Evolutionary conservation across 1,140 invertebrate species (phyloP), one percentile per base, ranked within the genome.

Genomic region (Homarus americanus): DNA sequence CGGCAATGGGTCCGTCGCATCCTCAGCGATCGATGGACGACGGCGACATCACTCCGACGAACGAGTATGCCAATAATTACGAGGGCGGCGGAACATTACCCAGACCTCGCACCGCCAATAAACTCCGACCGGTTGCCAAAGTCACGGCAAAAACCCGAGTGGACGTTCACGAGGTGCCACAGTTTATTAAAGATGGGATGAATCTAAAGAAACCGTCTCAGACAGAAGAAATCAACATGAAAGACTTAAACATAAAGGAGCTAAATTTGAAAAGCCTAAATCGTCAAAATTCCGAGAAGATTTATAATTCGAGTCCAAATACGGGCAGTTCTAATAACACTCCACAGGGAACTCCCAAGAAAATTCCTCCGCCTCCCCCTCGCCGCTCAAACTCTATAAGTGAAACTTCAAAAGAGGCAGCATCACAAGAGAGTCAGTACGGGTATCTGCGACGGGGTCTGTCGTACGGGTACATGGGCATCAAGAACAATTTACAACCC

Each of bases 41-140:
- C 93, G 97, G 97, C 32, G 97, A 98, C 94, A 96, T 98, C 73
- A 98, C 97, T 36, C 97, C 97, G 2, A 98, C 97, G 82, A 98
- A 98, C 93, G 97, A 98, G 94, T 80, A 91, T 85, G 92, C 82
- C 53, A 92, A 93, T 88, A 92, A 92, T 91, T 93, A 92, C 90
- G 92, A 94, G 91, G 96, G 97, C 32, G 97, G 97, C 9, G 97
- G 97, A 40, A 98, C 97, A 3, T 94, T 97, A 90, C 97, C 98
- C 0, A 96, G 98, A 91, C 98, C 97, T 3, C 95, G 97, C 93
- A 93, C 94, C 38, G 95, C 97, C 7, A 97, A 97, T 20, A 96
- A 97, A 93, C 97, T 97, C 4, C 94, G 97, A 89, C 97, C 97
- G n/a, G 96, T 98, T 24, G 97, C 97, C 1, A 98, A 97, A 95